Base-by-base conservation (phyloP, 2,888 invertebrate species). In the Esperia sulphurella region DNA sequence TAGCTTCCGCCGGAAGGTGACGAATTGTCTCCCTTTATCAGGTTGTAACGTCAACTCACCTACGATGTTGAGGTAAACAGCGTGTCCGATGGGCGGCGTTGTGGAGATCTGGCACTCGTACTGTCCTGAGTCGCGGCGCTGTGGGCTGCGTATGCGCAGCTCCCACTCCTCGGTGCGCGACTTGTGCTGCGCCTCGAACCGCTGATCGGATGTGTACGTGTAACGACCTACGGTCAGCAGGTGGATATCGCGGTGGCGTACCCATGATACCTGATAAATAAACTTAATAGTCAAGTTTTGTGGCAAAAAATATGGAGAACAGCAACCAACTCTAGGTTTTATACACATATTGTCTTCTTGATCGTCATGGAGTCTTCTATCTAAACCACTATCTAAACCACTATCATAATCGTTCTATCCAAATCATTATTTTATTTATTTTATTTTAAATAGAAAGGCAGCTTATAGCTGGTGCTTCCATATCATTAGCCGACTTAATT, bases 101-200 rank as follows among this genome's bases (percentile, higher is more conserved):
- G 96, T 96, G 62, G 95, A 96, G 77, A 97, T 96, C 90, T 97
- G 97, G 79, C 96, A 97, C 90, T 97, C 96, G 82, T 97, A 97
- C 67, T 95, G 96, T 58, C 95, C 92, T 40, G 96, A 96, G 79
- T 96, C 96, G 68, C 96, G 96, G 43, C 96, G 92, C 83, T 96
- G 96, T 37, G 88, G 88, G 58, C 85, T 87, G 61, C 88, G 82
- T 50, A 87, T 88, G 52, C 94, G 92, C 50, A 96, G 85, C 45
- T 95, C 94, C 96, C 96, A 96, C 79, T 96, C 96, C 79, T 96
- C 96, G 46, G 95, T 94, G 72, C 96, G 95, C 0, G 96, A 96
- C 51, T 94, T 94, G 83, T 97, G 95, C 55, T 94, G 91, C 43
- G 95, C 95, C 74, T 95, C 95, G 79, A 95, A 95, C 54, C 95